Evolutionary conservation across 2,888 invertebrate genomes (phyloP), one percentile per base, ranked within the genome.

Genomic region (Cotesia congregata): DNA sequence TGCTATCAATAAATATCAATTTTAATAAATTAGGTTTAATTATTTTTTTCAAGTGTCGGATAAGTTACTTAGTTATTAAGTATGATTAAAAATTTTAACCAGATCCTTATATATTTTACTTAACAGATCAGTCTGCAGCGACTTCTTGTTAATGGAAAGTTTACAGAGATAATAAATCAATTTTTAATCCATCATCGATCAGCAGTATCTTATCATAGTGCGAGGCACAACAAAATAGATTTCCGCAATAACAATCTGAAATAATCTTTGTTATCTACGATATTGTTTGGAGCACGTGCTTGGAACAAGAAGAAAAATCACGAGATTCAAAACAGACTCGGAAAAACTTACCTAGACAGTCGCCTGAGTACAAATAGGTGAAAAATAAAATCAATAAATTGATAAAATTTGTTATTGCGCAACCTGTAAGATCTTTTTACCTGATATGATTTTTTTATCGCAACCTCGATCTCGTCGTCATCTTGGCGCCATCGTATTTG

Each of bases 321-420:
- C 30, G 3, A 30, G 30, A 30, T 30, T 30, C 3, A 30, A 30
- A 30, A 30, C 30, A 30, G 3, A 30, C 30, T 30, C 3, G 83
- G 83, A 74, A 74, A 77, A 75, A 80, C 78, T 79, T 78, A 82
- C 82, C 79, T 81, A 79, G 80, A 40, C 82, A 77, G 83, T 81
- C 84, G 82, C 81, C 85, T 77, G 64, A 72, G 65, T 72, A 75
- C 80, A 80, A 82, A 83, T 68, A 77, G 79, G 71, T 71, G 61
- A 77, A 76, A 82, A 78, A 78, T 78, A 83, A 83, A 86, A 86
- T 84, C 78, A 86, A 83, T 83, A 83, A 84, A 85, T 81, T 81
- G 65, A 65, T 75, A 69, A 75, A 82, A 80, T 80, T 78, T 78
- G 12, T 12, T 78, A 80, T 83, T 82, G 82, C 78, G 80, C 79